Evolutionary conservation across 2,888 invertebrate genomes (phyloP), one percentile per base, ranked within the genome.

Genomic region (Cheilosia soror): DNA sequence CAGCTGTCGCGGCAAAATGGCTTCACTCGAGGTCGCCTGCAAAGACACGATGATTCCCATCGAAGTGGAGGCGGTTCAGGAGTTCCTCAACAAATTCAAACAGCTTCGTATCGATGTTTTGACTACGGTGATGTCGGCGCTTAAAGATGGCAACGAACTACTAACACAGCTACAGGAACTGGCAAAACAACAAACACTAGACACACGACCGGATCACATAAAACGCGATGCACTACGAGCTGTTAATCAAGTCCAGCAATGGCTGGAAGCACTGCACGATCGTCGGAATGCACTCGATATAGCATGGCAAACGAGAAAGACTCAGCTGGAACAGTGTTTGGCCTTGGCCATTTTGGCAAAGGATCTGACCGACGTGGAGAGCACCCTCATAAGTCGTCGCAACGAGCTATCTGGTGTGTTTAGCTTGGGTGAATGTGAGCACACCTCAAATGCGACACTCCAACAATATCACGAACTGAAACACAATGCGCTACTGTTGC

Each of bases 71-170:
- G 94, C 94, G 2, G 96, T 96, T 44, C 95, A 95, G 89, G 94
- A 94, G 88, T 94, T 95, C 89, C 92, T 97, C 27, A 94, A 94
- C 78, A 95, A 94, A 90, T 95, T 96, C 88, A 95, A 96, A 89
- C 96, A 96, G 87, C 93, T 95, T 87, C 93, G 95, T 80, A 95
- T 95, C 89, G 93, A 94, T 65, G 95, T 97, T 91, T 92, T 97
- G 76, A 96, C 96, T 87, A 93, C 95, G 5, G 94, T 97, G 2
- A 96, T 97, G 94, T 93, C 94, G n/a, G 96, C 97, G 2, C 93
- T 97, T 62, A 96, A 96, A 90, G 95, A 96, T 87, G 97, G 97
- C 62, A 96, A 96, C 90, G 93, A 94, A 69, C 93, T 97, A 86
- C 93, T 97, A 89, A 95, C 95, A 63, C 94, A 95, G 89, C 93